These are phyloP conservation scores for Heliconius nattereri DNA, from an alignment of 1,140 invertebrate genomes.

Conservation along the genomic window DNA sequence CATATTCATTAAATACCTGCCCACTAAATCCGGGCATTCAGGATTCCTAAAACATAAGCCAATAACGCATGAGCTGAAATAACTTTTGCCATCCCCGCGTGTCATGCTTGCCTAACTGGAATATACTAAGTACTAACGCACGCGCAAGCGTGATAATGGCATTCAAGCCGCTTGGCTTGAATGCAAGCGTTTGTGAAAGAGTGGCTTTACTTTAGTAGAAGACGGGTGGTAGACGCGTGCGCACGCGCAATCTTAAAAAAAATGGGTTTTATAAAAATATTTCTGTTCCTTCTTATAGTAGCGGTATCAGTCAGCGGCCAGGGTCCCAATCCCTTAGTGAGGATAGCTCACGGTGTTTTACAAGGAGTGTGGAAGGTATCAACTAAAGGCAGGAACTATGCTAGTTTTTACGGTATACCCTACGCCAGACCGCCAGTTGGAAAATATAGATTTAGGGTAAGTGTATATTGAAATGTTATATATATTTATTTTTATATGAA, in stretches of 20 bases:
- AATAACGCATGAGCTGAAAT: too few species aligned
- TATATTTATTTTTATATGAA: too few species aligned
- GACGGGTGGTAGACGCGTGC: conserved; percentile 5
- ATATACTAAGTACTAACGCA: too few species aligned
- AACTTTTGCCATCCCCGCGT: too few species aligned
- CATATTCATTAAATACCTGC: too few species aligned
- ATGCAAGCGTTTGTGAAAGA: too few species aligned
- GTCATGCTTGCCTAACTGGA: too few species aligned
- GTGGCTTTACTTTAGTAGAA: background rate
- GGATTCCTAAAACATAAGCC: too few species aligned
- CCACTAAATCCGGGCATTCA: too few species aligned
- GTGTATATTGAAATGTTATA: conserved; percentile 32
- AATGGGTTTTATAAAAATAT: conserved; percentile 28
- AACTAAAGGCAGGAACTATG: conserved; percentile 66
- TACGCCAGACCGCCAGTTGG: conserved; percentile 83
- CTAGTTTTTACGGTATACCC: conserved; percentile 83
- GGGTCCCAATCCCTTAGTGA: conserved; percentile 51
- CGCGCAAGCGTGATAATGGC: too few species aligned
- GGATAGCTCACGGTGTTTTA: conserved; percentile 52
- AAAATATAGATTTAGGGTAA: conserved; percentile 80
- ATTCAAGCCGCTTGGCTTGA: background rate
- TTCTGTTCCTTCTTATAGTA: conserved; percentile 29
- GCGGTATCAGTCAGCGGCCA: conserved; percentile 27
- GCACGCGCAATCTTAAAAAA: conserved; percentile 25
- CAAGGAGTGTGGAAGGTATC: conserved; percentile 63